Base-by-base conservation (phyloP, 2,797 vertebrate species). In the Chiroxiphia lanceolata region DNA sequence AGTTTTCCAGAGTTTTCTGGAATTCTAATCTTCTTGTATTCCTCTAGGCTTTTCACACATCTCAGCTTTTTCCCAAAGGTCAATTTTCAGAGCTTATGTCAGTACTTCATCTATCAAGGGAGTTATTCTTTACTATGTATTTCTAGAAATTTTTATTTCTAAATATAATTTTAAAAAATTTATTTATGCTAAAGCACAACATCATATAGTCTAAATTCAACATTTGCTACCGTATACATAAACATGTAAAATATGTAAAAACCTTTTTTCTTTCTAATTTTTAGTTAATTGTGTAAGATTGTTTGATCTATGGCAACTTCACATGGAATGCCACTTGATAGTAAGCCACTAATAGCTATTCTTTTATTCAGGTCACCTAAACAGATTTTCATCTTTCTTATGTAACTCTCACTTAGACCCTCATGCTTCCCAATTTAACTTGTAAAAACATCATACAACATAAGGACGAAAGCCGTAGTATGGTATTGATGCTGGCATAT, bases 261-360 rank as follows among this genome's bases (percentile, higher is more conserved):
- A 4, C 0, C 0, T 26, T 18, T 14, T 86, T 74, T 50, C 3
- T 63, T 60, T 14, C 12, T 57, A 44, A 23, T 34, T 75, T 26
- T 48, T 78, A 13, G 5, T 26, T 85, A 59, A 63, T 9, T 80
- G 9, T 40, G 13, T 38, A 61, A 44, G 6, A n/a, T 21, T 27
- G 2, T 25, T 77, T 65, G 34, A 61, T 50, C 31, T 68, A 38
- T 15, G 12, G 7, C 9, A 74, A 42, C 5, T 13, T 79, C 45
- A 68, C 10, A 63, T 11, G 25, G 33, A 59, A 50, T 33, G 15
- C 1, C 11, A 48, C 18, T 48, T 44, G 14, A 26, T 47, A 57
- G 18, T 34, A 80, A 53, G 12, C 7, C 1, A 2, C 33, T 27
- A 70, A 63, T 15, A 77, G 12, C 5, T 65, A 3, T 63, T 81